Evolutionary conservation across 1,140 invertebrate genomes (phyloP).

Genomic region (Hyposmocoma kahamanoa): DNA sequence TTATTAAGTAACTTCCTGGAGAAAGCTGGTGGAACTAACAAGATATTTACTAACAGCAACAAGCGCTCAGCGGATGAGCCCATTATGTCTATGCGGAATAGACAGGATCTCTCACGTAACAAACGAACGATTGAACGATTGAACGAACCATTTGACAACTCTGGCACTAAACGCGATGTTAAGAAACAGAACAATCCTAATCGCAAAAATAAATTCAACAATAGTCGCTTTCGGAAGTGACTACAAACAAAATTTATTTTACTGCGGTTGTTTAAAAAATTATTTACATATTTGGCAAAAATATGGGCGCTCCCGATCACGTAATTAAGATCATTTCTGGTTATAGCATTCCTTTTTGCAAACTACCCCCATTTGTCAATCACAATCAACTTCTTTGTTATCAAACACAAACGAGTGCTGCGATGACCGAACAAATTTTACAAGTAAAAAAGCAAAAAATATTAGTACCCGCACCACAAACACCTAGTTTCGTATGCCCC

Average conservation of each 20-base stretch:
- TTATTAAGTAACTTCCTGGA: neutral
- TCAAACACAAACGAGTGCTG: conserved; percentile 9
- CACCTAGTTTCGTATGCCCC: conserved; percentile 24
- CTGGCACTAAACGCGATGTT: neutral
- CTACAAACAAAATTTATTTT: conserved; percentile 9
- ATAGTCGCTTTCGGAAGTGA: conserved; percentile 5
- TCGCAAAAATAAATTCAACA: neutral
- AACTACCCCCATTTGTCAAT: conserved; percentile 14
- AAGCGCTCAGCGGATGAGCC: neutral
- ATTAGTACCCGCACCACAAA: conserved; percentile 7
- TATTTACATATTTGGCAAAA: conserved; percentile 17
- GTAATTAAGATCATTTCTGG: conserved; percentile 23
- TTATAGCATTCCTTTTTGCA: conserved; percentile 16
- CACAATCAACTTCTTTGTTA: conserved; percentile 4
- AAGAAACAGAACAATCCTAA: neutral
- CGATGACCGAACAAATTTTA: conserved; percentile 22
- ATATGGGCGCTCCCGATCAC: conserved; percentile 11
- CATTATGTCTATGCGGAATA: neutral
- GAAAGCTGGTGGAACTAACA: neutral
- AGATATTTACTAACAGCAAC: neutral
- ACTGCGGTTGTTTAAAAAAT: conserved; percentile 15
- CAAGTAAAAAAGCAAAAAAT: conserved; percentile 11
- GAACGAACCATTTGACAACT: neutral
- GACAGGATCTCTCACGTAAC: neutral
- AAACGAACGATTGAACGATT: neutral